phyloP scores from a whole-genome alignment of 2,888 invertebrate species.

The Microdon myrmicae region DNA sequence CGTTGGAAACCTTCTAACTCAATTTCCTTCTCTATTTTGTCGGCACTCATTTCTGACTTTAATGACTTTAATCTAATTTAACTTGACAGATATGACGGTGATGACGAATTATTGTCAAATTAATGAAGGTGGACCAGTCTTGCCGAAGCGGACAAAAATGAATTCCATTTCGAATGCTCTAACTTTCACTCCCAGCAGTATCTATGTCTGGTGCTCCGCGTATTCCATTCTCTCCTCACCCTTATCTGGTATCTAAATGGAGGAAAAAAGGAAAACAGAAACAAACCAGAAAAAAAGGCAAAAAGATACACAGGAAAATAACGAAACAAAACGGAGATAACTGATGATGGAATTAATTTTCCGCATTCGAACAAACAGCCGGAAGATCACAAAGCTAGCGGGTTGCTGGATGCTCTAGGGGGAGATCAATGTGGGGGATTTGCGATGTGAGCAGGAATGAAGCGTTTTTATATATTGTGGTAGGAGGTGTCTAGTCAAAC shows the following conservation, averaged over 20 bases:
- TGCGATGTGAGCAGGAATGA: background rate
- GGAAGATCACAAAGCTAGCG: conserved; percentile 56
- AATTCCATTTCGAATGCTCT: conserved; percentile 13
- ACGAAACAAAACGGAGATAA: conserved; percentile 64
- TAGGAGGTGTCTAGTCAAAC: background rate
- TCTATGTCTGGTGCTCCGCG: no score
- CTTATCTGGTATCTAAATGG: no score
- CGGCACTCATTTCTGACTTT: conserved; percentile 21
- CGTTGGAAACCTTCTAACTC: no score
- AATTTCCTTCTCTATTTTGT: background rate
- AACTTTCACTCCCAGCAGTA: no score
- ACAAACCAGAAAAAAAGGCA: conserved; percentile 4
- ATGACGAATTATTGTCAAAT: conserved; percentile 45
- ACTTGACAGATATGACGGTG: conserved; percentile 34
- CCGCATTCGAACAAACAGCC: conserved; percentile 67
- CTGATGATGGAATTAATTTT: conserved; percentile 67
- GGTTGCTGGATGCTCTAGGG: conserved; percentile 20
- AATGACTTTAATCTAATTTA: conserved; percentile 36
- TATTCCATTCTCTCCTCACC: no score
- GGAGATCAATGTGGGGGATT: conserved; percentile 7
- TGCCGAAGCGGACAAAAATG: conserved; percentile 14
- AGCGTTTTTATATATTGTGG: no score
- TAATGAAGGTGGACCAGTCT: conserved; percentile 14
- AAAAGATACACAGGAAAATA: background rate
- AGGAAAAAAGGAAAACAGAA: background rate